Evolutionary conservation across 2,113 vertebrate species (phyloP).

Genomic region (Vidua macroura): DNA sequence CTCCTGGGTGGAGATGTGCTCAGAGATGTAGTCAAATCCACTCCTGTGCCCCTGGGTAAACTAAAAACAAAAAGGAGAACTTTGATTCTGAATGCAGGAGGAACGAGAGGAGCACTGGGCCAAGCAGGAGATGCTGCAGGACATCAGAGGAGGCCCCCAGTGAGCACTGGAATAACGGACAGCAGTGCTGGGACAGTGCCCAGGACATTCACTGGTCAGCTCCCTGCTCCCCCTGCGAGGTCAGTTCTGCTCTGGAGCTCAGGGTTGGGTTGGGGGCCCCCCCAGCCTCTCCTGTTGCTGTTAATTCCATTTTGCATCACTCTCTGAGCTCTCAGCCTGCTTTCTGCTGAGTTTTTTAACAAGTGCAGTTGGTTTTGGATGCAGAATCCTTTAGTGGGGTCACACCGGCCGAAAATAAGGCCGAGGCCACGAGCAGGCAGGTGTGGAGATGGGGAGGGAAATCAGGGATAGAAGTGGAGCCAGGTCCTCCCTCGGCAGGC

Average conservation of each 20-base stretch:
- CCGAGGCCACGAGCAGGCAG: neutral
- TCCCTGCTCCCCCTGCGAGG: neutral
- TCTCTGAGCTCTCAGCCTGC: neutral
- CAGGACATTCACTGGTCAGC: accelerated
- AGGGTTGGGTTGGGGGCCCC: too few species aligned
- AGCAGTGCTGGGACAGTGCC: accelerated
- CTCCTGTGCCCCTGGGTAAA: neutral
- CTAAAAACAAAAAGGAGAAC: neutral
- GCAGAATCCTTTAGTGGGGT: neutral
- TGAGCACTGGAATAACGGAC: neutral
- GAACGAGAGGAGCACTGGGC: neutral
- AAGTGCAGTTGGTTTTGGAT: neutral
- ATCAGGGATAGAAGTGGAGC: neutral
- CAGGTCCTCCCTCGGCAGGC: neutral
- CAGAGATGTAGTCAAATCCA: neutral
- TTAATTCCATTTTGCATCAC: neutral
- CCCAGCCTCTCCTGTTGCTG: neutral
- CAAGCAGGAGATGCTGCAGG: neutral
- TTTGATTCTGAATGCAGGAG: neutral
- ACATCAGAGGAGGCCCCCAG: neutral
- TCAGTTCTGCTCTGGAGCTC: neutral
- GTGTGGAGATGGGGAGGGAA: neutral
- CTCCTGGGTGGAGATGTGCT: neutral
- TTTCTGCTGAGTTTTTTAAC: neutral
- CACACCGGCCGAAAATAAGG: neutral